Evolutionary conservation across 2,113 vertebrate species (phyloP), one percentile per base, ranked within the genome.

Genomic region (Halcyon malimbica): DNA sequence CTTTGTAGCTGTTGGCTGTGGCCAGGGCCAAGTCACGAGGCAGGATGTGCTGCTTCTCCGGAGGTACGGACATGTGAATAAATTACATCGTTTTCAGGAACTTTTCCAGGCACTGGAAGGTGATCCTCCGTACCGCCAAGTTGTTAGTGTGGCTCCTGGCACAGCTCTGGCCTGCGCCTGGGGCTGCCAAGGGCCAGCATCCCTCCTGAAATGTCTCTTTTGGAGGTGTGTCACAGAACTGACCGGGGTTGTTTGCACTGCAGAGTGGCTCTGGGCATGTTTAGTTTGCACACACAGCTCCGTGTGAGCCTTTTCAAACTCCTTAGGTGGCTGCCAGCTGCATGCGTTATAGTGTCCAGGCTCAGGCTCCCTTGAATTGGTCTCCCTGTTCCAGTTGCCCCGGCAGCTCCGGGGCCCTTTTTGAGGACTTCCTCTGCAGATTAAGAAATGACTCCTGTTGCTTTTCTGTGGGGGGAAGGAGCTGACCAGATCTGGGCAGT

Each of bases 21-120:
- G 92, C 63, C 6, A 0, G 39, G 59, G 90, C 82, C 90, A 94
- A 93, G 96, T 94, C 91, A 90, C 21, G 31, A 93, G 93, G 93
- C 91, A 93, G 95, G 94, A 94, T 94, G 86, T 92, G 94, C 80
- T 28, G 80, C 89, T 44, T 59, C 89, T 94, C 93, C 1, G 6
- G 95, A 77, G 80, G 71, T 83, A 93, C 21, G 3, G 89, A 39
- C 60, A 31, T 11, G 51, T 1, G 0, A 80, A 74, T 63, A 81
- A 70, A 77, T 39, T 6, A 50, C 71, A 53, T 1, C 1, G n/a
- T 21, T 74, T 56, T 87, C 80, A 63, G 89, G 73, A 89, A 46
- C 8, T 70, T 74, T 81, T 50, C 50, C 1, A 1, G 50, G 59
- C 25, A 1, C 59, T 51, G n/a, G 11, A 46, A 96, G n/a, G 64